Percentiles rank a stretch among this genome's conserved stretches.
phyloP scores from a whole-genome alignment of 2,797 vertebrate species.

The Pseudomugil gertrudae region DNA sequence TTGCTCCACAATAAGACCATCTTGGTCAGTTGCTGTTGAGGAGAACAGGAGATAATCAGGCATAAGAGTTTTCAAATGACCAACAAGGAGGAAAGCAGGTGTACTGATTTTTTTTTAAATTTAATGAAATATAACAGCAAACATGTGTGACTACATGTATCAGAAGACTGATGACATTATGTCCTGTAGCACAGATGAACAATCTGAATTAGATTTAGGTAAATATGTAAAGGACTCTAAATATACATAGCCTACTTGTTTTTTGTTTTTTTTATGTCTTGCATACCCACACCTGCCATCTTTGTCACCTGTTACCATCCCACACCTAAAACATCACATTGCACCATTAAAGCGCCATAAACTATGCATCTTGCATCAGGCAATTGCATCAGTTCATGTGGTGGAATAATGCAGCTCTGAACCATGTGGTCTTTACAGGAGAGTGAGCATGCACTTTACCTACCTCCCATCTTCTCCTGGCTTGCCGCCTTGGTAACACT shows the following conservation, averaged over 20 bases:
- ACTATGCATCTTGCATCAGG: slow-evolving; percentile 33
- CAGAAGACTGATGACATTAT: not conserved
- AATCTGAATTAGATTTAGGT: not conserved
- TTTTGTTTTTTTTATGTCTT: not conserved
- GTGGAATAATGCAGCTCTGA: slow-evolving; percentile 53
- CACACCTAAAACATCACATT: not conserved
- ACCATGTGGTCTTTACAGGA: slow-evolving; percentile 58
- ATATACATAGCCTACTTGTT: not conserved
- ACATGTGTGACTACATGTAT: not conserved
- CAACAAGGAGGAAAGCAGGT: not conserved
- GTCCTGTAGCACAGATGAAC: not conserved
- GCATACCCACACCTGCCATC: slow-evolving; percentile 12
- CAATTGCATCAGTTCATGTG: slow-evolving; percentile 68
- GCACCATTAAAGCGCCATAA: slow-evolving; percentile 3
- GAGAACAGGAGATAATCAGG: slow-evolving; percentile 3
- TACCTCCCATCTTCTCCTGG: slow-evolving; percentile 80
- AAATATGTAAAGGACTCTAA: not conserved
- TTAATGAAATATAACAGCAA: not conserved
- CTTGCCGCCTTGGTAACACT: slow-evolving; percentile 72
- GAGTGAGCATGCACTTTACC: slow-evolving; percentile 59
- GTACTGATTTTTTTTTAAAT: not conserved
- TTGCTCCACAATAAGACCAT: slow-evolving; percentile 46
- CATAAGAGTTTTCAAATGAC: slow-evolving; percentile 1
- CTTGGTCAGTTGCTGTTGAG: slow-evolving; percentile 47
- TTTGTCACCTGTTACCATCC: slow-evolving; percentile 19